Evolutionary conservation across 2,797 vertebrate species (phyloP), one percentile per base, ranked within the genome.

Genomic region (Pogoniulus pusillus): DNA sequence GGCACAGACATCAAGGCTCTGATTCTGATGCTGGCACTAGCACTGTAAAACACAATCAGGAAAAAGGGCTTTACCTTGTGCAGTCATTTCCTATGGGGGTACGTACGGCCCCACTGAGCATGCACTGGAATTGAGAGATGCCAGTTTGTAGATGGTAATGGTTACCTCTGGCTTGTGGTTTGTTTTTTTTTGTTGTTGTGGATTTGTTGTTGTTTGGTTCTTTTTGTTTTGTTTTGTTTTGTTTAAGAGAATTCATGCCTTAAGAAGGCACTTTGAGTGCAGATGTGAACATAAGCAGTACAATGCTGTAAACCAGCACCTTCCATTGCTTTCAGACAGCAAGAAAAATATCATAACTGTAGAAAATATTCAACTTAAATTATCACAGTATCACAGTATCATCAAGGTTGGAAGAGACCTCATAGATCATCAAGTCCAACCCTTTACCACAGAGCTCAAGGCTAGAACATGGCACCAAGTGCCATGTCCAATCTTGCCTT

Each of bases 1-100:
- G 7, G 3, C 12, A 7, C 0, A 2, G 15, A 3, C 10, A 27
- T 22, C 1, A 11, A 54, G 29, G n/a, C 9, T 75, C 6, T 79
- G 71, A 29, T 24, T 9, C 69, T 74, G 41, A 74, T 41, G 41
- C 41, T 41, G 39, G 22, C 10, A 12, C 41, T 41, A 39, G 22
- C 8, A 12, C 4, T 9, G 9, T 49, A 35, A 34, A 64, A 10
- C 17, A 26, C 4, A 49, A 18, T 9, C 10, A 35, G 24, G 20
- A 87, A 12, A 70, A 84, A 51, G 16, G 9, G 1, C 11, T 79
- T 82, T 37, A n/a, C 5, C 4, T 29, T 2, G 3, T 7, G 18
- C 12, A 26, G 30, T 15, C 47, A 53, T 10, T 6, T 30, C 7
- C 5, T 15, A 3, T 8, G 8, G 26, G 9, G 7, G 1, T 37